Evolutionary conservation across 2,797 vertebrate species (phyloP), one percentile per base, ranked within the genome.

Genomic region (Ibycter americanus): DNA sequence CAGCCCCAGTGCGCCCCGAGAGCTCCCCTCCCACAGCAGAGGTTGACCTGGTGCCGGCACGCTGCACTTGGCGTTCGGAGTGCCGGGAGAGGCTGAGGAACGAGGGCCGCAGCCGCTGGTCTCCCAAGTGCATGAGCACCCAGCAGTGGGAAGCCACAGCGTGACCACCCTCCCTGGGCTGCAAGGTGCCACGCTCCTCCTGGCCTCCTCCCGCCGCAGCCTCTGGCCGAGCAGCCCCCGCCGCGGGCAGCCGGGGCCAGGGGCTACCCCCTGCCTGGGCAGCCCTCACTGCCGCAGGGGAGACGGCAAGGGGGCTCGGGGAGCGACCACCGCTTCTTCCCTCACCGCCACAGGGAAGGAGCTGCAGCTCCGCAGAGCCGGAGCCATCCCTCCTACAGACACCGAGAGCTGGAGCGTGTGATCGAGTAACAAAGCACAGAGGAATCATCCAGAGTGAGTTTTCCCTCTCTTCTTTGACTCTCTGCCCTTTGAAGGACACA

Each of bases 21-120:
- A 27, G 16, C 61, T 56, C 23, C 12, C 34, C 51, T 36, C 26
- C 56, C 2, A 2, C 2, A 0, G 68, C 27, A 14, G 31, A 40
- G 49, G 31, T 12, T 25, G 25, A 12, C 16, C 8, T 52, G 9
- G 27, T 27, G 12, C 32, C 5, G 6, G 61, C 2, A 15, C 3
- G 1, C 17, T 2, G 5, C 10, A 11, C 2, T 1, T 25, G 29
- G 19, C 31, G 20, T 21, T 8, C 19, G 4, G 34, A 16, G 38
- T 2, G 5, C 40, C 13, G 36, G 44, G 29, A 32, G 19, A 32
- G 26, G 51, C 85, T 32, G 26, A 36, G 67, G 31, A 42, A 11
- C 6, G 2, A 19, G 0, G 0, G 34, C 49, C 31, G 42, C 58
- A 36, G 34, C 34, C 22, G 4, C 8, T 17, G n/a, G 40, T 32